Base-by-base conservation (phyloP, 2,888 invertebrate species). In the Muscina levida region DNA sequence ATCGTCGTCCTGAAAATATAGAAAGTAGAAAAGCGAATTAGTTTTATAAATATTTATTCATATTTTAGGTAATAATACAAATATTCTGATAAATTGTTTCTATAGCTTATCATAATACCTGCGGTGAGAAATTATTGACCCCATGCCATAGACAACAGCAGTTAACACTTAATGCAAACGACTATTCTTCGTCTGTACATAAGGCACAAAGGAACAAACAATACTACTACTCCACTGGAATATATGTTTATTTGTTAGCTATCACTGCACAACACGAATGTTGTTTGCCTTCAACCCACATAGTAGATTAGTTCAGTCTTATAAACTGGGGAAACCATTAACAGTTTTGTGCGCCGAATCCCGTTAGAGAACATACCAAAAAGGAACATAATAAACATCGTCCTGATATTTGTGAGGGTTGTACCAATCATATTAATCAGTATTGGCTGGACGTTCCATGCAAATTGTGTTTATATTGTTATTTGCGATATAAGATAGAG, bases 1-100 rank as follows among this genome's bases (percentile, higher is more conserved):
- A 82, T 82, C 82, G 31, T 31, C 31, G 75, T 83, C 81, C 84
- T 85, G 53, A 59, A 73, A 81, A 42, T 3, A 59, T 8, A 59
- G 2, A 37, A 78, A 67, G 66, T 72, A 76, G 66, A 68, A 48
- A 57, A 51, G 42, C n/a, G 11, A 22, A 19, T 67, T 19, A 37
- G 11, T 44, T 42, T 19, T 8, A 53, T 46, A 46, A 26, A 71
- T 22, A 42, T 19, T 11, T 24, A 22, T 56, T 24, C 3, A 44
- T 24, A 46, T 57, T 57, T 5, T 42, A 44, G 22, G 5, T n/a
- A 37, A 15, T 31, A 15, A 26, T 26, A 59, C 19, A 1, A 19
- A 48, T 19, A 19, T 48, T 48, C 8, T 48, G 48, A 48, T 19
- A 37, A 37, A 19, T 6, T 48, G 19, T 8, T 48, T 48, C n/a